Evolutionary conservation across 1,140 invertebrate genomes (phyloP).

Genomic region (Anastrepha obliqua): DNA sequence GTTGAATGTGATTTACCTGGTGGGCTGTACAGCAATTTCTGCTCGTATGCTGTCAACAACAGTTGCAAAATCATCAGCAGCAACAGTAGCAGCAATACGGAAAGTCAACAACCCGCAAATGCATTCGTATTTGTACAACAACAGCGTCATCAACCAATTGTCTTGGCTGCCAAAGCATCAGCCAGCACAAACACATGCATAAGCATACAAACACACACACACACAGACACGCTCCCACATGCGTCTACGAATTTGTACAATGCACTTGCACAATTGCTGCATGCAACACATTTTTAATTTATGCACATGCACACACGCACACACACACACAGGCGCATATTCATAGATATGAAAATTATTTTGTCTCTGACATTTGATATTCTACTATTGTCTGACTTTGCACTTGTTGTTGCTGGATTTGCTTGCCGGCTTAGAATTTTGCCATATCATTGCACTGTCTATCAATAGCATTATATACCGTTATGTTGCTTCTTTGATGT

Average conservation of each 20-base stretch:
- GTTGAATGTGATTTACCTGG: slow-evolving; percentile 37
- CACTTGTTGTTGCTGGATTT: not conserved
- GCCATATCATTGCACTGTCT: slow-evolving; percentile 4
- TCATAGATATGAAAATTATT: slow-evolving; percentile 1
- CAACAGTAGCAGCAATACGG: not conserved
- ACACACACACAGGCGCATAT: not conserved
- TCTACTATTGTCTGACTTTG: not conserved
- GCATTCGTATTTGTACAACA: not conserved
- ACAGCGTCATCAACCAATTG: not conserved
- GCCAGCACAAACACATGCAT: no score
- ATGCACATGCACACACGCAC: not conserved
- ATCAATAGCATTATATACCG: not conserved
- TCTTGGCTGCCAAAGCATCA: not conserved
- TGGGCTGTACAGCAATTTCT: not conserved
- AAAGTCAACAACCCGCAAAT: no score
- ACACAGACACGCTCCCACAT: not conserved
- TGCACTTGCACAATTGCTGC: not conserved
- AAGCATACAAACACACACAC: not conserved
- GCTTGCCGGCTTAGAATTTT: not conserved
- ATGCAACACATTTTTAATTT: slow-evolving; percentile 2
- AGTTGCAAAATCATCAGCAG: not conserved
- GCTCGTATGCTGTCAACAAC: not conserved
- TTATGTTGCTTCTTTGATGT: slow-evolving; percentile 32
- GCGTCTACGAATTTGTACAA: not conserved
- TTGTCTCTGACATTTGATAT: not conserved